Conservation (phyloP, 2,797 vertebrate genomes). For the Rhabdomys pumilio region DNA sequence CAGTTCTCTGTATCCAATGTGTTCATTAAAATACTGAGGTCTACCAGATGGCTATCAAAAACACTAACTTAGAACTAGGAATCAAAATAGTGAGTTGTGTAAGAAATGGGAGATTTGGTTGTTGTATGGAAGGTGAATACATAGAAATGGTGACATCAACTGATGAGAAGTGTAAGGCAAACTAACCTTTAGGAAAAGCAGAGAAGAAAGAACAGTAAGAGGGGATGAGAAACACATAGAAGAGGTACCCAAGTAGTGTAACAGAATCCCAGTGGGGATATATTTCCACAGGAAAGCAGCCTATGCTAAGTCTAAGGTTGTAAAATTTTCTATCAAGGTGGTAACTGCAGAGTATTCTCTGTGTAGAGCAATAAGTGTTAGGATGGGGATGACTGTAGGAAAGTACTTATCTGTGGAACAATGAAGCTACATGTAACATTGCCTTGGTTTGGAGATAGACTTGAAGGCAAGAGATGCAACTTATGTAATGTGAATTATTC, state of each 20-base stretch:
- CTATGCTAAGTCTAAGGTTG: neutral
- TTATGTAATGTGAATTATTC: neutral
- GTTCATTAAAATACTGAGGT: neutral
- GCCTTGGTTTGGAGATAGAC: neutral
- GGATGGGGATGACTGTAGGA: neutral
- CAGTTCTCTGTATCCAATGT: neutral
- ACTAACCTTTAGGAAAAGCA: neutral
- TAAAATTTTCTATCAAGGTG: neutral
- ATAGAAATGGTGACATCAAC: neutral
- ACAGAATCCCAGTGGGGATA: neutral
- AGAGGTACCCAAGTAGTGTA: accelerated
- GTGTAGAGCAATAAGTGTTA: neutral
- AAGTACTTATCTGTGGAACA: neutral
- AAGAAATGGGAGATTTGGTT: neutral
- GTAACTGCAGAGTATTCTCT: neutral
- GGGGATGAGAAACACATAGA: neutral
- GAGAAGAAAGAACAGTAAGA: neutral
- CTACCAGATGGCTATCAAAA: neutral
- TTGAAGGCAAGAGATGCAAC: neutral
- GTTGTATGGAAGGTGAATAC: neutral
- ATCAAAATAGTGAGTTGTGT: neutral
- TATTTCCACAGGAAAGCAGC: neutral
- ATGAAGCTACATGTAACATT: neutral
- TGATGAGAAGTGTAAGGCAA: neutral
- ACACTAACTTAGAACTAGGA: neutral